Base-by-base conservation (phyloP, 2,797 vertebrate genomes). In the Chaenodraco wilsoni region DNA sequence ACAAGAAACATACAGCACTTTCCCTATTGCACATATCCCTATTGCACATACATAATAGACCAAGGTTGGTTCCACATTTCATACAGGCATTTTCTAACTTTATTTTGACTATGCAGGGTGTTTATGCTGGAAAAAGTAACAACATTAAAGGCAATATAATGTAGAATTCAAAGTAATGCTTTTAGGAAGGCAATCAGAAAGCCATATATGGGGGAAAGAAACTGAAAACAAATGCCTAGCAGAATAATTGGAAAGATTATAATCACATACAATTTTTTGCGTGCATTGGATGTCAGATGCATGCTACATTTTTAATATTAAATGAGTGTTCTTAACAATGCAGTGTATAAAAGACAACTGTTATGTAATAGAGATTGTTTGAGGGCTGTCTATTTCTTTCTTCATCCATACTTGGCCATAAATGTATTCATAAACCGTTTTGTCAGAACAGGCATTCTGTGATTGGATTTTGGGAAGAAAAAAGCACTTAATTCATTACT, bases 401-500 rank as follows among this genome's bases (percentile, higher is more conserved):
- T 73, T 78, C 45, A 76, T 71, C 43, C 44, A 44, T 44, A 52
- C 54, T 56, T 65, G 50, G 65, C 58, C 70, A 65, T 76, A 69
- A 70, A 82, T 76, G 15, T 65, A 79, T 83, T 77, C 58, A 78
- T 69, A 74, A 81, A 76, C 33, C 19, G 7, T 71, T 49, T 64
- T 19, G 16, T 21, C 51, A 76, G 33, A 55, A 70, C 23, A 37
- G 73, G 52, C 46, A 64, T 63, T 74, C 31, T 66, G 65, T 49
- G 55, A 83, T 65, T 77, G 54, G 79, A 83, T 79, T 80, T 76
- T 59, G 67, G 14, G 46, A 56, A 61, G 23, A 44, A 45, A 78
- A 79, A 81, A 21, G 41, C 44, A 79, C 79, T 87, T 86, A 46
- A 84, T 87, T 86, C 49, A 84, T 84, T 79, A 70, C 61, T 49